phyloP scores from a whole-genome alignment of 2,113 vertebrate species.

The Salvelinus fontinalis region DNA sequence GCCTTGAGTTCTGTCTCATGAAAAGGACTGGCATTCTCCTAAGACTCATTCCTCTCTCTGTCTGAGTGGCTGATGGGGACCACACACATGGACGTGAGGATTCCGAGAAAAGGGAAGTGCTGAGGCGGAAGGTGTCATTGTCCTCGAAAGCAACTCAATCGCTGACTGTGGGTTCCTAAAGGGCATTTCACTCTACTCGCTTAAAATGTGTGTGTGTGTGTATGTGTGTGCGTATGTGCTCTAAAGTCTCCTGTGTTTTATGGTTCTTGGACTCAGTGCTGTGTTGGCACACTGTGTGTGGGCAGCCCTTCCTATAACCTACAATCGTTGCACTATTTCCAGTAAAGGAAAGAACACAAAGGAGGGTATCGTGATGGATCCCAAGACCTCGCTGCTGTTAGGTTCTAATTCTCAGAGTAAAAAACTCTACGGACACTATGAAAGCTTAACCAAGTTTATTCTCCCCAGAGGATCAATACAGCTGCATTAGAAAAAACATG shows the following conservation, averaged over 20 bases:
- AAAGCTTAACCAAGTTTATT: too few relatives aligned
- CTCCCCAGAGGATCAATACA: too few relatives aligned
- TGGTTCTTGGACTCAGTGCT: too few relatives aligned
- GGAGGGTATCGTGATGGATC: too few relatives aligned
- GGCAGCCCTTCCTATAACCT: too few relatives aligned
- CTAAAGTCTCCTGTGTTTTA: neutral
- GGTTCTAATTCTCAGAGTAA: too few relatives aligned
- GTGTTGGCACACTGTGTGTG: too few relatives aligned
- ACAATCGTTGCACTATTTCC: too few relatives aligned
- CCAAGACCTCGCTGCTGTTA: too few relatives aligned
- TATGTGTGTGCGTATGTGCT: neutral
- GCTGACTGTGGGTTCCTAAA: neutral
- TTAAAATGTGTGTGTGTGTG: neutral
- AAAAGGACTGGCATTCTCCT: neutral
- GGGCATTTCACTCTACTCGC: neutral
- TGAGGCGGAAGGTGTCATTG: neutral
- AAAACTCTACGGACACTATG: too few relatives aligned
- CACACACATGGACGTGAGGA: slow-evolving; percentile 1
- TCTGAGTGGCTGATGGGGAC: neutral
- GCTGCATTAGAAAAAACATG: too few relatives aligned
- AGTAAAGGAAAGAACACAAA: too few relatives aligned
- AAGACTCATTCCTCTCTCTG: neutral
- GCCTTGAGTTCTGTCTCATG: neutral
- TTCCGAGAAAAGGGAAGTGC: neutral
- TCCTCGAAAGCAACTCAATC: neutral